A percentile compares a stretch with the other conserved stretches of the same genome.
Conservation (phyloP, 2,113 vertebrate species). For the Gopherus flavomarginatus region DNA sequence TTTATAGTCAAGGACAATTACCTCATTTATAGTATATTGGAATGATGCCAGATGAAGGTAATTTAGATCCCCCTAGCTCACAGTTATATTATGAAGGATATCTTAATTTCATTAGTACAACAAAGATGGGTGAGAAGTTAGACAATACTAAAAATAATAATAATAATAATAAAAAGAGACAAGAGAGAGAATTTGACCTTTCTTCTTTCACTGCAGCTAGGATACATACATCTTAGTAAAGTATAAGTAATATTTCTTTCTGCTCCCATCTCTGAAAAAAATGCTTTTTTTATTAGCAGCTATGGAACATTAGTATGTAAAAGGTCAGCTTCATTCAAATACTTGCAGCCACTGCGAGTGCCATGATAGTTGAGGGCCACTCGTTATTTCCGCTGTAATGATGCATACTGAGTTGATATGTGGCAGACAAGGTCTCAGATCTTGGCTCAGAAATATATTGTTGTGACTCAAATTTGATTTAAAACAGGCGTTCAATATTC, state of each 20-base stretch:
- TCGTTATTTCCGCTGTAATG: constrained; percentile 33
- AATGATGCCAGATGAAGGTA: constrained; percentile 99
- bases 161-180: not conserved
- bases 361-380: not conserved
- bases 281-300: constrained; percentile 55
- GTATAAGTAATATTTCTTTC: constrained; percentile 77
- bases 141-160: constrained; percentile 59
- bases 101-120: constrained; percentile 88
- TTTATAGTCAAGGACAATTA: constrained; percentile 99
- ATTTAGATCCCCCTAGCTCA: constrained; percentile 97
- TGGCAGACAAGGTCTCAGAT: not conserved
- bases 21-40: constrained; percentile 99
- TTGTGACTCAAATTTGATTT: not conserved
- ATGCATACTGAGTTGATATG: not conserved
- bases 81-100: constrained; percentile 99
- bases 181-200: constrained; percentile 81
- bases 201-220: constrained; percentile 74
- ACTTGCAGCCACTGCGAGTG: not conserved
- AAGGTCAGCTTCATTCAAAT: constrained; percentile 63
- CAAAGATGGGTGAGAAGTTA: constrained; percentile 82
- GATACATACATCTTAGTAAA: constrained; percentile 80
- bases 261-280: constrained; percentile 40
- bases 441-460: not conserved
- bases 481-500: constrained; percentile 2
- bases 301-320: constrained; percentile 49